Evolutionary conservation across 2,797 vertebrate genomes (phyloP).

Genomic region (Novumbra hubbsi): DNA sequence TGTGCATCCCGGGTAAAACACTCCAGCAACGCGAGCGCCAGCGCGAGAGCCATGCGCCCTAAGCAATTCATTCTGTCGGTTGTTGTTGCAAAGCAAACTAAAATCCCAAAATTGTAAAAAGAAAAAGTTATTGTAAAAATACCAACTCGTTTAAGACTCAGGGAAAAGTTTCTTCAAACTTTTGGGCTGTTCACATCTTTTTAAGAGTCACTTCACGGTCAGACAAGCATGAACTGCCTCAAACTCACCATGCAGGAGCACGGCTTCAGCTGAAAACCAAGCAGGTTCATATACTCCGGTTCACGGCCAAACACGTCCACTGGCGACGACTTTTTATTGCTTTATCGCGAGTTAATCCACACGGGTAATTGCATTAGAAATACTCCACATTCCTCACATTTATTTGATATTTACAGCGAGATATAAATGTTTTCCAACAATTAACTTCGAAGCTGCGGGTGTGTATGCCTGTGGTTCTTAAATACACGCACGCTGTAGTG

Average conservation of each 20-base stretch:
- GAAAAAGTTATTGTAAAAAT: background rate
- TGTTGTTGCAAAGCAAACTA: background rate
- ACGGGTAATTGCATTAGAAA: constrained; percentile 38
- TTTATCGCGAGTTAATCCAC: constrained; percentile 29
- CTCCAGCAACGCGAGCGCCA: constrained; percentile 48
- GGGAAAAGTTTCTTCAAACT: background rate
- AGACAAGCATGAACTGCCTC: background rate
- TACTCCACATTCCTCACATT: constrained; percentile 45
- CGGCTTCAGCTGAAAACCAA: background rate
- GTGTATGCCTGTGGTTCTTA: constrained; percentile 7
- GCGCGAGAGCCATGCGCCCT: constrained; percentile 12
- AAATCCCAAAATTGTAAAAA: background rate
- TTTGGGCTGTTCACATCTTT: constrained; percentile 6
- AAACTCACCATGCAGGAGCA: background rate
- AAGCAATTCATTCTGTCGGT: constrained; percentile 45
- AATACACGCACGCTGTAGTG: constrained; percentile 21
- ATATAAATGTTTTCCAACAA: background rate
- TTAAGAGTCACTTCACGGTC: background rate
- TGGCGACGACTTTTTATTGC: constrained; percentile 63
- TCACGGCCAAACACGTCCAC: constrained; percentile 59
- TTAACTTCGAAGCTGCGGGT: background rate
- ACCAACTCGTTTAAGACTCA: background rate
- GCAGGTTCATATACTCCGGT: constrained; percentile 34
- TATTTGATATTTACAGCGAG: constrained; percentile 20
- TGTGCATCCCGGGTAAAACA: constrained; percentile 19